Evolutionary conservation across 1,140 invertebrate species (phyloP), one percentile per base, ranked within the genome.

Genomic region (Diorhabda sublineata): DNA sequence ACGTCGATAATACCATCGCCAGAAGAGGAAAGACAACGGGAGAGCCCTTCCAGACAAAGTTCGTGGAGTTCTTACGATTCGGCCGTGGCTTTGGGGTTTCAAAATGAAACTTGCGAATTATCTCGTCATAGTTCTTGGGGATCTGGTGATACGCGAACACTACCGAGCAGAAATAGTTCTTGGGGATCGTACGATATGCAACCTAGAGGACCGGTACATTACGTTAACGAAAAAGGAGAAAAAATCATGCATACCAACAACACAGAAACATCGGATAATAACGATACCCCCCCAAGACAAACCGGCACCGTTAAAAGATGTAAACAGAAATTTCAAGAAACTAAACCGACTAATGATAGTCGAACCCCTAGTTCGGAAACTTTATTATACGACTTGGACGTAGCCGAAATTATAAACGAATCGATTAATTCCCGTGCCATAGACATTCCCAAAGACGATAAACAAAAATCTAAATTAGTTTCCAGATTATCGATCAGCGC

Each of bases 91-190:
- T 81, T 89, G 57, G 84, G 85, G 45, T 85, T 83, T 69, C 84
- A 83, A 80, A 68, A 72, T 70, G 66, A 79, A 81, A 26, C 87
- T n/a, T 69, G 88, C 67, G 80, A 81, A 44, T 84, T 89, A 2
- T 92, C 90, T n/a, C 85, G 92, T 42, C 90, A 94, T 78, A 91
- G 90, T 73, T 93, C 92, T 42, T 93, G 91, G 91, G 91, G 92
- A 61, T 91, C 89, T 3, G 87, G 87, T 47, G 90, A 91, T 78
- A 88, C 86, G 67, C 81, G 86, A 42, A 86, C 85, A 3, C 70
- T 88, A 52, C 88, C 89, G 2, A 88, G 90, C 11, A 82, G 90
- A 45, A 91, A 91, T 69, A 90, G 89, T 78, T 91, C 89, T 3
- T 90, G 89, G 86, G 89, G 89, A 2, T 90, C 90, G 6, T 91